Evolutionary conservation across 2,888 invertebrate genomes (phyloP).

Genomic region (Melitaea athalia): DNA sequence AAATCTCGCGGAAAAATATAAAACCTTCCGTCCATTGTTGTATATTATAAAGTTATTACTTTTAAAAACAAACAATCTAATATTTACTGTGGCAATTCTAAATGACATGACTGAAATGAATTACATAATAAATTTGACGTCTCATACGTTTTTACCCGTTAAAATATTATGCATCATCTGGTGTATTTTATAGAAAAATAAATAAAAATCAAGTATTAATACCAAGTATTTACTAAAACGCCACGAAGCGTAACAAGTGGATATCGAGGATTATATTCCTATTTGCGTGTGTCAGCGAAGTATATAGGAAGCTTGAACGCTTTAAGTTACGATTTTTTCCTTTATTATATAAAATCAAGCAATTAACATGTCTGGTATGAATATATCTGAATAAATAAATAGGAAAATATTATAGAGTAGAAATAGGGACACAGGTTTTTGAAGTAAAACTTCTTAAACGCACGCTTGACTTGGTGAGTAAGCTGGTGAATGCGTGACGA

Average conservation of each 20-base stretch:
- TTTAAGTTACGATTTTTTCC: constrained; percentile 41
- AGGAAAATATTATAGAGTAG: not conserved
- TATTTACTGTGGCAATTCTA: too few relatives aligned
- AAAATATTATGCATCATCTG: too few relatives aligned
- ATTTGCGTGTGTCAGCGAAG: constrained; percentile 2
- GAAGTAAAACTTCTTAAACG: too few relatives aligned
- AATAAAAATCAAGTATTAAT: not conserved
- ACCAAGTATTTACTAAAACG: not conserved
- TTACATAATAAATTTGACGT: too few relatives aligned
- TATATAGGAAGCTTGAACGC: constrained; percentile 7
- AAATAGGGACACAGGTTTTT: not conserved
- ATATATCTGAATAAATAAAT: not conserved
- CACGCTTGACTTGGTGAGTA: too few relatives aligned
- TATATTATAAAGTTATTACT: too few relatives aligned
- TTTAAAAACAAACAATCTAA: too few relatives aligned
- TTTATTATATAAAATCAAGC: constrained; percentile 42
- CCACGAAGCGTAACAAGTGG: not conserved
- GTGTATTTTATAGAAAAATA: not conserved
- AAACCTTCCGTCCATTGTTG: too few relatives aligned
- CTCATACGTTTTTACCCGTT: too few relatives aligned
- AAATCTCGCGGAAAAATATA: too few relatives aligned
- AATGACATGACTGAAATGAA: too few relatives aligned
- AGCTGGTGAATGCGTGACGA: too few relatives aligned
- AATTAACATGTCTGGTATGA: constrained; percentile 1
- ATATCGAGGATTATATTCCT: constrained; percentile 2